These are phyloP conservation scores for Drosophila cognata DNA, from an alignment of 2,888 invertebrate genomes.

Conservation along the genomic window DNA sequence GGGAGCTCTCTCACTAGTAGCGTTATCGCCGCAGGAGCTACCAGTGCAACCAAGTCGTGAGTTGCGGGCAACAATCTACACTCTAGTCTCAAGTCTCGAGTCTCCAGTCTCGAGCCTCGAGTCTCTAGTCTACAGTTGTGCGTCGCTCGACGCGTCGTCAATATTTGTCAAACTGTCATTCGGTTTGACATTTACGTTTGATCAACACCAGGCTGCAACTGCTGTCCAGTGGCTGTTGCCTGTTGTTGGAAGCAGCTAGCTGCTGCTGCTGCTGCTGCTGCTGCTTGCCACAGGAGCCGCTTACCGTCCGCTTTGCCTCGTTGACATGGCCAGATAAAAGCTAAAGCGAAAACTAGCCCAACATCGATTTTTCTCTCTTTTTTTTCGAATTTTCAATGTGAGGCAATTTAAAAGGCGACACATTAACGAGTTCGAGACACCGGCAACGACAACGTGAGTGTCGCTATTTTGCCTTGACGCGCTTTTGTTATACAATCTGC, in stretches of 20 bases:
- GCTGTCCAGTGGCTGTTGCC: constrained; percentile 37
- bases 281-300: constrained; percentile 52
- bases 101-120: constrained; percentile 11
- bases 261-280: constrained; percentile 10
- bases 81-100: neutral
- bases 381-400: constrained; percentile 53
- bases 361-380: constrained; percentile 39
- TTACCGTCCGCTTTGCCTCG: constrained; percentile 56
- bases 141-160: constrained; percentile 79
- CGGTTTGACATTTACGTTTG: constrained; percentile 83
- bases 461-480: constrained; percentile 47
- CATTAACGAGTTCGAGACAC: constrained; percentile 67
- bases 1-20: constrained; percentile 60
- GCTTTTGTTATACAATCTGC: constrained; percentile 54
- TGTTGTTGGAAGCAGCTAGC: constrained; percentile 29
- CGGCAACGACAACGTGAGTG: constrained; percentile 23
- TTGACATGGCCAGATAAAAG: constrained; percentile 70
- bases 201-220: constrained; percentile 72
- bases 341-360: constrained; percentile 71
- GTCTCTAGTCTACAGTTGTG: constrained; percentile 23
- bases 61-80: constrained; percentile 34
- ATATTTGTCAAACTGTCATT: constrained; percentile 84
- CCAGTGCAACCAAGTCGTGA: constrained; percentile 40
- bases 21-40: constrained; percentile 51
- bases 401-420: constrained; percentile 76